Evolutionary conservation across 2,888 invertebrate genomes (phyloP), one percentile per base, ranked within the genome.

Genomic region (Dione vanillae): DNA sequence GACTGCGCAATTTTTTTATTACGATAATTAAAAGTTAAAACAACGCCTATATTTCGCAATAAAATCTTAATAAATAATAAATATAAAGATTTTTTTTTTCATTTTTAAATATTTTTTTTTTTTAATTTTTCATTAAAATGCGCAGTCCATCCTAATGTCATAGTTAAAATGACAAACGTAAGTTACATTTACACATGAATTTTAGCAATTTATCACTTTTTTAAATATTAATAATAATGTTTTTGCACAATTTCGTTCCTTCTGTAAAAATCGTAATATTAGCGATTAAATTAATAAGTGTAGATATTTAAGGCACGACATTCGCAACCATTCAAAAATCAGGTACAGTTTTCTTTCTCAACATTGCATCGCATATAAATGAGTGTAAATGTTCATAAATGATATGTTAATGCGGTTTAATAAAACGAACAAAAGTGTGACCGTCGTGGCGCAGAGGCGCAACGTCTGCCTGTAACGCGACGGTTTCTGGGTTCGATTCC

Each of bases 181-280:
- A 70, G 70, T 54, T 54, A 62, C 61, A 61, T 62, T 68, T 68
- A 45, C n/a, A 10, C 35, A 8, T 27, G 8, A 12, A 54, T n/a
- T n/a, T 14, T 35, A n/a, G 35, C 35, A 27, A 54, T 54, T n/a
- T 27, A 2, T 16, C 11, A 54, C 14, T 37, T 37, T 14, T 16
- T 56, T 37, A 10, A 16, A n/a, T 11, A 16, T 37, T n/a, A 16
- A 16, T 37, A 37, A 56, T 56, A 56, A 37, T 37, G n/a, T 16
- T 56, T 56, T 56, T 35, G 9, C n/a, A 3, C 10, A 35, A 10
- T 40, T 61, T n/a, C 2, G 20, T 12, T 20, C 9, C 43, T 2
- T 16, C n/a, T 27, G 16, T 61, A 45, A 35, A 45, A 11, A 20
- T 61, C 27, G n/a, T 43, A 43, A 43, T 43, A 59, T 16, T 35